phyloP scores from a whole-genome alignment of 1,140 invertebrate genomes.

The Penaeus indicus region DNA sequence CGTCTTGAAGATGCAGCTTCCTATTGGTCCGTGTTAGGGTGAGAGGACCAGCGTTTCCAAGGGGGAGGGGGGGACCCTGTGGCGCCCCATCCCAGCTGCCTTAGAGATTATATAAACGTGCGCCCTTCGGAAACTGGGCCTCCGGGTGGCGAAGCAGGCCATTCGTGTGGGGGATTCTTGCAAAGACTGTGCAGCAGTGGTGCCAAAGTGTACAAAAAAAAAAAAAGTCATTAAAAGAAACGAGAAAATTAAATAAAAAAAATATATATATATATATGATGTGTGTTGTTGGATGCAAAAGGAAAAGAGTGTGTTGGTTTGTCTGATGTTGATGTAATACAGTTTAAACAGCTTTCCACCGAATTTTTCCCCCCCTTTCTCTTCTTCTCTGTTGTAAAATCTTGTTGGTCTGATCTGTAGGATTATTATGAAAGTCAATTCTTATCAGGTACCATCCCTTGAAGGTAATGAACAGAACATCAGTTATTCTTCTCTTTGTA shows the following conservation, averaged over 20 bases:
- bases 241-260: not conserved
- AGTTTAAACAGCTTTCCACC: too few relatives aligned
- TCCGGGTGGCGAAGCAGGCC: not conserved
- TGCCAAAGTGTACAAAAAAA: slow-evolving; percentile 47
- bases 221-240: not conserved
- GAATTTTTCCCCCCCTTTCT: too few relatives aligned
- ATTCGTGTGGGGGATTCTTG: not conserved
- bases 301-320: too few relatives aligned
- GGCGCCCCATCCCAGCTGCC: slow-evolving; percentile 11
- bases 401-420: too few relatives aligned
- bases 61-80: not conserved
- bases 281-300: not conserved
- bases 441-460: too few relatives aligned
- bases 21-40: slow-evolving; percentile 29
- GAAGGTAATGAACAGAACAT: too few relatives aligned
- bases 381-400: too few relatives aligned
- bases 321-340: too few relatives aligned
- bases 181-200: slow-evolving; percentile 51
- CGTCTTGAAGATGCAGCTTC: slow-evolving; percentile 37
- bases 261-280: not conserved
- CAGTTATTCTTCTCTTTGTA: too few relatives aligned
- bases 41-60: slow-evolving; percentile 6
- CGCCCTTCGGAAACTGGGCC: slow-evolving; percentile 23
- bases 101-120: not conserved
- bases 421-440: too few relatives aligned